Percentiles rank a stretch among this genome's conserved stretches.
Conservation (phyloP, 2,888 invertebrate genomes). For the Nasonia oneida region DNA sequence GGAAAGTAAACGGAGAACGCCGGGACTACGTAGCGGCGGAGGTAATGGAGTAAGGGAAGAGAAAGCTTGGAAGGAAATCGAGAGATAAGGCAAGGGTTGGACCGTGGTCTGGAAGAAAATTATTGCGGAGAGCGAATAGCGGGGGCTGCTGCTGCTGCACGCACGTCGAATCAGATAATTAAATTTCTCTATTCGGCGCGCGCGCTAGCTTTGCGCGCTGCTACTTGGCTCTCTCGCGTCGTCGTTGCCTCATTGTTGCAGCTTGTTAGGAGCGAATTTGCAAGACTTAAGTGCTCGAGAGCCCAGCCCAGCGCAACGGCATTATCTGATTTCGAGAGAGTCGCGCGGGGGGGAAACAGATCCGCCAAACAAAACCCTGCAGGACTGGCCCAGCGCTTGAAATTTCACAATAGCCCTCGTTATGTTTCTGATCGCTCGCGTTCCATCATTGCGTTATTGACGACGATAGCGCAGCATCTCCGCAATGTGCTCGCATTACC, state of each 20-base stretch:
- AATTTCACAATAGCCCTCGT: not conserved
- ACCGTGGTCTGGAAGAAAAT: conserved; percentile 67
- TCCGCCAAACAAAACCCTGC: too few relatives aligned
- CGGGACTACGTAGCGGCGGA: conserved; percentile 14
- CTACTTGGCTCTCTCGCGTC: conserved; percentile 47
- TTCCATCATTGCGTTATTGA: too few relatives aligned
- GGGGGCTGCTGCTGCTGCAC: conserved; percentile 40
- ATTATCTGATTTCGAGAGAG: conserved; percentile 49
- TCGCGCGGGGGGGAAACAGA: not conserved
- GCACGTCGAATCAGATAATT: conserved; percentile 71
- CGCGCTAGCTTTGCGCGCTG: not conserved
- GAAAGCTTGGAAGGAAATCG: not conserved
- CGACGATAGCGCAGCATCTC: not conserved
- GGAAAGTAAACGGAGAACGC: conserved; percentile 52
- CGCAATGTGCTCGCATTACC: conserved; percentile 29
- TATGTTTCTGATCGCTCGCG: not conserved
- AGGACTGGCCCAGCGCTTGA: too few relatives aligned
- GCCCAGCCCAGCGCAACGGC: not conserved
- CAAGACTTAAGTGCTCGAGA: conserved; percentile 46
- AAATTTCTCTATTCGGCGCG: conserved; percentile 66
- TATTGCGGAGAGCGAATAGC: conserved; percentile 64
- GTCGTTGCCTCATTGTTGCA: conserved; percentile 63
- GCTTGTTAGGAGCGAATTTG: conserved; percentile 56
- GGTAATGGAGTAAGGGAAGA: conserved; percentile 48
- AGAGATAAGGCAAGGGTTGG: conserved; percentile 48